Conservation (phyloP, 1,140 invertebrate genomes). For the Teleopsis dalmanni region DNA sequence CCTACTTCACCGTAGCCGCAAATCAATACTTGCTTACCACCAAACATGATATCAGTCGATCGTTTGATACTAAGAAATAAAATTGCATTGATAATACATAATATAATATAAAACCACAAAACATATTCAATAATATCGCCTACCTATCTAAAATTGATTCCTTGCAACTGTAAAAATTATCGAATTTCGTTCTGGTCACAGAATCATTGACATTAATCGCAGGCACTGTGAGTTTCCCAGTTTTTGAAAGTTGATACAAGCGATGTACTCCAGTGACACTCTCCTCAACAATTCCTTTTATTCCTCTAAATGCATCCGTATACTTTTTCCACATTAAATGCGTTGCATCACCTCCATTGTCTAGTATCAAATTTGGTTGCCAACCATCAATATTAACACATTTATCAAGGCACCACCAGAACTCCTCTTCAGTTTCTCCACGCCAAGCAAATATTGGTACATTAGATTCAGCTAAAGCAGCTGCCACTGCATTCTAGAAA, state of each 20-base stretch:
- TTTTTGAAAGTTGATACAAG: conserved; percentile 91
- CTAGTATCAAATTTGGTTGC: conserved; percentile 96
- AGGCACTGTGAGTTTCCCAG: conserved; percentile 86
- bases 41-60: conserved; percentile 97
- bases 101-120: neutral
- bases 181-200: conserved; percentile 98
- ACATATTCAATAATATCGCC: neutral
- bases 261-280: conserved; percentile 97
- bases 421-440: conserved; percentile 92
- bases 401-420: conserved; percentile 98
- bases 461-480: conserved; percentile 83
- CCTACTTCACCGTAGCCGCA: conserved; percentile 99
- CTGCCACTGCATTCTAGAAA: conserved; percentile 75
- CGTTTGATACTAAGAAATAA: conserved; percentile 59
- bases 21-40: conserved; percentile 93
- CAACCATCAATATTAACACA: conserved; percentile 71
- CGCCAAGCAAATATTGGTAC: conserved; percentile 90
- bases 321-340: conserved; percentile 96
- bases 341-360: conserved; percentile 95
- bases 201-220: conserved; percentile 99
- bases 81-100: neutral
- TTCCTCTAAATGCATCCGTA: conserved; percentile 85
- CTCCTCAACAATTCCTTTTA: conserved; percentile 96
- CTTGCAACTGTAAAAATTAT: conserved; percentile 51
- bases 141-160: conserved; percentile 39